Percentiles rank a stretch among this genome's conserved stretches.
Conservation (phyloP, 2,113 vertebrate species). For the Eidolon helvum region DNA sequence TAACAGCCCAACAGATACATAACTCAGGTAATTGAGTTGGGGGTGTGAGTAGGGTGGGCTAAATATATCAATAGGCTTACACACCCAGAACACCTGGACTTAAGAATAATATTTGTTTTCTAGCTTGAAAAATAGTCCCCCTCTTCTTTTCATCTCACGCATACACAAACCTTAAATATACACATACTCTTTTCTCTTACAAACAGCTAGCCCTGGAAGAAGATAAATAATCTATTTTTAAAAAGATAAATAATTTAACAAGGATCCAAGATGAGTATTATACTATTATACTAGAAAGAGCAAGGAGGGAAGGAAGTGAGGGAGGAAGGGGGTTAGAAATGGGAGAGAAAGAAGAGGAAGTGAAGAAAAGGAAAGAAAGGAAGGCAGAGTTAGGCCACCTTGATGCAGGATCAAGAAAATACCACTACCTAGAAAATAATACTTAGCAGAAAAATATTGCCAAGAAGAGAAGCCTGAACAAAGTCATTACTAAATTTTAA, state of each 20-base stretch:
- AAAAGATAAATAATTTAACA: background rate
- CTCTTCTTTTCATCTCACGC: background rate
- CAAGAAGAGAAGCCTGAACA: background rate
- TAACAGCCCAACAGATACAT: background rate
- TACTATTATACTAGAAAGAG: background rate
- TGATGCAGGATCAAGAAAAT: background rate
- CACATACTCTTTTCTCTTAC: background rate
- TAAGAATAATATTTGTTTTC: background rate
- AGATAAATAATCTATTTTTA: background rate
- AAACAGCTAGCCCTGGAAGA: background rate
- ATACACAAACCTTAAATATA: background rate
- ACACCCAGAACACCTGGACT: background rate
- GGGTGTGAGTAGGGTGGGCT: background rate
- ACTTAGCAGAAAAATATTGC: background rate
- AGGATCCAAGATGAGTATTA: background rate
- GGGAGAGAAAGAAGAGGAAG: background rate
- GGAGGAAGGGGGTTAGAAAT: background rate
- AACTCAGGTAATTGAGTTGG: background rate
- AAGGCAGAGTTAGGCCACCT: background rate
- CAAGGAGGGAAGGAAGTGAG: background rate
- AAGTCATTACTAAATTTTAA: background rate
- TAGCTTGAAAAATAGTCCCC: background rate
- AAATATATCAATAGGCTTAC: background rate
- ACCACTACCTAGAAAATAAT: background rate
- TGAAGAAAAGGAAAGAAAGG: background rate